phyloP scores from a whole-genome alignment of 2,888 invertebrate genomes.

The Chrysomela aeneicollis region DNA sequence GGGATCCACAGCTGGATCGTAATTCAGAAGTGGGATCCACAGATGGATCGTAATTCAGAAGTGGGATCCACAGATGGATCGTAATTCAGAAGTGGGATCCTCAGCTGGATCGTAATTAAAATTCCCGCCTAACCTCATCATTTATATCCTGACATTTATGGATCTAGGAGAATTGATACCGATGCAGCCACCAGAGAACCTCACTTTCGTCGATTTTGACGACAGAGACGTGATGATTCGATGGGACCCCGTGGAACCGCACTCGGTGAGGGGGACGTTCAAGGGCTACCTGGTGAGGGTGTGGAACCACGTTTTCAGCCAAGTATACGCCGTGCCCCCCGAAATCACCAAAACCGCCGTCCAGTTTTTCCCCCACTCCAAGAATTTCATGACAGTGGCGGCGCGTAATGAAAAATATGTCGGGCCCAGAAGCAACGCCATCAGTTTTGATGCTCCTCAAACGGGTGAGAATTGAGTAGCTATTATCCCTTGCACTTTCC shows the following conservation, averaged over 20 bases:
- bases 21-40: no score
- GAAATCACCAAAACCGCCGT: conserved; percentile 49
- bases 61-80: no score
- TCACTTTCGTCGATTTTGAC: conserved; percentile 49
- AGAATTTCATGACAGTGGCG: conserved; percentile 53
- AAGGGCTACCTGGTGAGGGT: conserved; percentile 52
- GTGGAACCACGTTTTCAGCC: conserved; percentile 52
- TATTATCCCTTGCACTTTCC: no score
- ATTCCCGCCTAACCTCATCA: no score
- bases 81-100: no score
- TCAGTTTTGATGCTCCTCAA: conserved; percentile 54
- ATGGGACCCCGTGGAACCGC: conserved; percentile 49
- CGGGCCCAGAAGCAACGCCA: conserved; percentile 52
- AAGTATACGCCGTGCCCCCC: conserved; percentile 52
- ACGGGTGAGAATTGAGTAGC: no score
- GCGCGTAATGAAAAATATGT: conserved; percentile 54
- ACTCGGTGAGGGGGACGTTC: conserved; percentile 51
- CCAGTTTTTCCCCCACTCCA: conserved; percentile 54
- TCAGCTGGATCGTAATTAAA: no score
- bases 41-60: no score
- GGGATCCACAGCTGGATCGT: no score
- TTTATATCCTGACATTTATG: no score
- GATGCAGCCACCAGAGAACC: conserved; percentile 48
- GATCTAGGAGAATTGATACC: conserved; percentile 53
- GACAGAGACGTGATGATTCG: conserved; percentile 49